Evolutionary conservation across 2,888 invertebrate species (phyloP).

Genomic region (Patella ulyssiponensis): DNA sequence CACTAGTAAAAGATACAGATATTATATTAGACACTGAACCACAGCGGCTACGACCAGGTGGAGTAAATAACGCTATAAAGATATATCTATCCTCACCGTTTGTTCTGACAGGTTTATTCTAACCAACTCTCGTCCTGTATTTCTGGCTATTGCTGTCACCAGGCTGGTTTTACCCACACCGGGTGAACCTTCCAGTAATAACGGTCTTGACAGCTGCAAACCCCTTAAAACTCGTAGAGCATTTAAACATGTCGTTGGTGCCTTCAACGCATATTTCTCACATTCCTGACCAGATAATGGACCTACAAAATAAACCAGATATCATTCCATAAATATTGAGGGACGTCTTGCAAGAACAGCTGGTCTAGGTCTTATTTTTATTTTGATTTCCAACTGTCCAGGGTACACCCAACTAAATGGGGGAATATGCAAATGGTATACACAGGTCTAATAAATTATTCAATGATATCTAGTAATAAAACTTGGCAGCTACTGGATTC

Average conservation of each 20-base stretch:
- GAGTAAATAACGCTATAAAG: too few relatives aligned
- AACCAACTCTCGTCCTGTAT: conserved; percentile 86
- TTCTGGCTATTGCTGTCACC: conserved; percentile 89
- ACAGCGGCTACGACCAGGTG: too few relatives aligned
- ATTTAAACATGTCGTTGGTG: conserved; percentile 79
- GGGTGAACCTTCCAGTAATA: conserved; percentile 93
- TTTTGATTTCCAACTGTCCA: neutral
- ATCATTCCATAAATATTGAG: neutral
- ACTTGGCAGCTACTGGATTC: too few relatives aligned
- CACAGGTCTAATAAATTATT: too few relatives aligned
- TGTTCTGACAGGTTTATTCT: conserved; percentile 98
- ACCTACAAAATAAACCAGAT: conserved; percentile 26
- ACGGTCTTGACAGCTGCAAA: conserved; percentile 86
- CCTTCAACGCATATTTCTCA: conserved; percentile 64
- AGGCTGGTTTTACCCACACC: conserved; percentile 98
- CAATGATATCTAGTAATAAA: too few relatives aligned
- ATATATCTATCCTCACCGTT: conserved; percentile 79
- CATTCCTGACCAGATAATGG: conserved; percentile 14
- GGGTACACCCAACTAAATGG: too few relatives aligned
- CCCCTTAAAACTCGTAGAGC: conserved; percentile 88
- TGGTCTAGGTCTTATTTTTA: neutral
- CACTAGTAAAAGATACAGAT: too few relatives aligned
- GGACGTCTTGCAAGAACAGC: too few relatives aligned
- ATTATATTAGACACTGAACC: too few relatives aligned
- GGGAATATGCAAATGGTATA: neutral